Conservation (phyloP, 2,888 invertebrate genomes). For the Meteorus cinctellus region DNA sequence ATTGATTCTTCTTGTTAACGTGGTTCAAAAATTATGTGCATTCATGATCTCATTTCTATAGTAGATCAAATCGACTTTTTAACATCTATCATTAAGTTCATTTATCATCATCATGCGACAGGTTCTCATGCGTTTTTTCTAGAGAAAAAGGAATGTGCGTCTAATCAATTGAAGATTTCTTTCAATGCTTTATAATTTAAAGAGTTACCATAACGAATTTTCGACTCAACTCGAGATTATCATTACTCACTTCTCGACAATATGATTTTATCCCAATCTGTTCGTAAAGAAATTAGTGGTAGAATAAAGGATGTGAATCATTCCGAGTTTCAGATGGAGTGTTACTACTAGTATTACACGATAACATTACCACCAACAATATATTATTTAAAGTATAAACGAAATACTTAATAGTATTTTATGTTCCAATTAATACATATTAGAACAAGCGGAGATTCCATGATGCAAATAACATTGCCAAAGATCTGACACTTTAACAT, state of each 20-base stretch:
- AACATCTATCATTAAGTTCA: too few species aligned
- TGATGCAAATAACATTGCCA: slow-evolving; percentile 53
- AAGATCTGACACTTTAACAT: slow-evolving; percentile 57
- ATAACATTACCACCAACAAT: slow-evolving; percentile 11
- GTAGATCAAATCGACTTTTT: too few species aligned
- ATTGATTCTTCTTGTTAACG: too few species aligned
- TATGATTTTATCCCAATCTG: background rate
- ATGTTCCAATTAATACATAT: background rate
- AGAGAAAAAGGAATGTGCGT: background rate
- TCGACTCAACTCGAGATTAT: slow-evolving; percentile 1
- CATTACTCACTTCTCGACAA: slow-evolving; percentile 14
- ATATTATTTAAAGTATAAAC: background rate
- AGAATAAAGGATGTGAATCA: background rate
- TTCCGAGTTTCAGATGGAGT: background rate
- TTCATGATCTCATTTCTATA: too few species aligned
- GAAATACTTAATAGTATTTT: slow-evolving; percentile 15
- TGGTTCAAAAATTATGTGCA: too few species aligned
- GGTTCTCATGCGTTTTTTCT: slow-evolving; percentile 17
- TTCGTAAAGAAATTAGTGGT: background rate
- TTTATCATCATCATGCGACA: slow-evolving; percentile 35
- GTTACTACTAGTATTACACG: background rate
- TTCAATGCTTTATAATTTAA: slow-evolving; percentile 18
- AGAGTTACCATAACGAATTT: slow-evolving; percentile 19
- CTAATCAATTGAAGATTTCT: slow-evolving; percentile 22
- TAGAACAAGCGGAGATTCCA: slow-evolving; percentile 1